These are phyloP conservation scores for Eupeodes luniger DNA, from an alignment of 2,888 invertebrate genomes.

Conservation along the genomic window DNA sequence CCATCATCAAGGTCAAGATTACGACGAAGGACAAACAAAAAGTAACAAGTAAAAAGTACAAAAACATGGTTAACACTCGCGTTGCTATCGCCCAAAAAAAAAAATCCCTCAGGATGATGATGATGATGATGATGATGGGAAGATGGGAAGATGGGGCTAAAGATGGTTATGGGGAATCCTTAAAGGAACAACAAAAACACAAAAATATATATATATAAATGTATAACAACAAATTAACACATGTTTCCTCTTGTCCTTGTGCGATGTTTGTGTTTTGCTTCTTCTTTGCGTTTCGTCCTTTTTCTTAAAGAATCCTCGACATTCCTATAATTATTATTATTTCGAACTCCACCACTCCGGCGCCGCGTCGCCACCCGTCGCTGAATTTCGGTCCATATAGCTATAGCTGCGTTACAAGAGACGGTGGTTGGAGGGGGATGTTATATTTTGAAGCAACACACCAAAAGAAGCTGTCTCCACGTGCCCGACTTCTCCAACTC, in stretches of 20 bases:
- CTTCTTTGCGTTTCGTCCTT: constrained; percentile 17
- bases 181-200: background rate
- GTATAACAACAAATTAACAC: constrained; percentile 68
- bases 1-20: constrained; percentile 66
- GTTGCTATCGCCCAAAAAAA: background rate
- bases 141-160: too few species aligned
- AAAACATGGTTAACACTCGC: constrained; percentile 56
- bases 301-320: constrained; percentile 45
- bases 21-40: constrained; percentile 54
- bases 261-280: constrained; percentile 16
- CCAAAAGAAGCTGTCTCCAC: constrained; percentile 68
- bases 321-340: constrained; percentile 52
- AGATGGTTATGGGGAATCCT: background rate
- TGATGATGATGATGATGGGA: background rate
- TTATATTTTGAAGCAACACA: constrained; percentile 32
- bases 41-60: constrained; percentile 23
- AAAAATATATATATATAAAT: background rate
- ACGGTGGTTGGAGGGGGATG: background rate
- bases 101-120: background rate
- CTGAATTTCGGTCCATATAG: background rate
- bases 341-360: constrained; percentile 21
- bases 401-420: background rate
- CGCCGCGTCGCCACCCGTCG: background rate
- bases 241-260: constrained; percentile 60
- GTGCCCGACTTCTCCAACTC: constrained; percentile 67